A percentile compares a stretch with the other conserved stretches of the same genome.
Conservation (phyloP, 2,797 vertebrate species). For the Acrocephalus scirpaceus region DNA sequence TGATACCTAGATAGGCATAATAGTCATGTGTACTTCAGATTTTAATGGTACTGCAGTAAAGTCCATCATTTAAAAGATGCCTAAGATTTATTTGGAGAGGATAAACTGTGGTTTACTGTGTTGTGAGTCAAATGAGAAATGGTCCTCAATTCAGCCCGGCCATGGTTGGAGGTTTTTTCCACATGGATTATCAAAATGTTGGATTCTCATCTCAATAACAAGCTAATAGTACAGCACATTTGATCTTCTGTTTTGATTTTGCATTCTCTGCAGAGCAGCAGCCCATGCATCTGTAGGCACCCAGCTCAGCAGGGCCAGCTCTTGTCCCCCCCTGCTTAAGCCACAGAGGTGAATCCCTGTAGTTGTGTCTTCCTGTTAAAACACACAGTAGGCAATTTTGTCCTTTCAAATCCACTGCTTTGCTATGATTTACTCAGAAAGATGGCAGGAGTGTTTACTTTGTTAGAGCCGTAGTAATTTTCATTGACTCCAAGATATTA, state of each 20-base stretch:
- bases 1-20: neutral
- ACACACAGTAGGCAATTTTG: neutral
- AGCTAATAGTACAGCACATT: neutral
- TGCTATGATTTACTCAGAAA: neutral
- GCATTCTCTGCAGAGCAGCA: neutral
- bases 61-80: neutral
- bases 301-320: neutral
- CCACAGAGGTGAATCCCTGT: neutral
- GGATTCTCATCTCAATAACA: neutral
- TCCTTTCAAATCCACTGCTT: neutral
- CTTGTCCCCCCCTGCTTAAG: neutral
- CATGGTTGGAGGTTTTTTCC: fast-evolving
- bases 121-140: neutral
- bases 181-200: neutral
- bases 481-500: neutral
- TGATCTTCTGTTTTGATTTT: neutral
- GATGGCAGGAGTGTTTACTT: neutral
- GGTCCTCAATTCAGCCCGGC: neutral
- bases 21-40: neutral
- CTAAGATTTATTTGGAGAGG: neutral
- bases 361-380: neutral
- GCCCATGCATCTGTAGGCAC: neutral
- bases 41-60: neutral
- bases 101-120: neutral
- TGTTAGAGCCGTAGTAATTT: neutral